Evolutionary conservation across 2,113 vertebrate species (phyloP), one percentile per base, ranked within the genome.

Genomic region (Proteles cristata): DNA sequence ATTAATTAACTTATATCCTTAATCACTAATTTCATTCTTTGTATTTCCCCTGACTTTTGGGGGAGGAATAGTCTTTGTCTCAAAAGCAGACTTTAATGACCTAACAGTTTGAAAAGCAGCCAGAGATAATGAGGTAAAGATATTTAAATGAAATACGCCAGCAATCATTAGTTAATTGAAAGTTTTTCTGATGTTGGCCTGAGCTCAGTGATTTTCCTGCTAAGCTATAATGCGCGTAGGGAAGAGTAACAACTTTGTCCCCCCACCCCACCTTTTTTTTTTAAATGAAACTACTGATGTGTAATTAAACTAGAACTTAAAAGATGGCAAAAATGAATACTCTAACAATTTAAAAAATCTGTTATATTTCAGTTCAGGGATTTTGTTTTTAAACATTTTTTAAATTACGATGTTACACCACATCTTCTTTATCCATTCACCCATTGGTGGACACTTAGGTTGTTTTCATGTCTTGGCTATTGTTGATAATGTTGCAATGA

Each of bases 31-130:
- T 96, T 96, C 84, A 96, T 92, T 96, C 95, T 97, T 97, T 82
- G n/a, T 66, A 96, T 97, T 95, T 96, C 97, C 97, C 97, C 96
- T 97, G 96, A 96, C 94, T 97, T 98, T 82, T 73, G 15, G 90
- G 89, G 66, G 91, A 97, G 33, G 90, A 96, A 91, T 68, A 61
- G 4, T 93, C 77, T 86, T 83, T 90, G 76, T 97, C 92, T 96
- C 96, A 93, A 81, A 98, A 95, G 92, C 50, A 84, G 93, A 31
- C 61, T 85, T 93, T 85, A 81, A 88, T 98, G 81, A 97, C 89
- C 96, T 73, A 17, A 79, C 5, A n/a, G 66, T 94, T 15, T 93
- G 82, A 93, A 97, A 96, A 93, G 94, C 81, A 93, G 89, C 92
- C 61, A 83, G 85, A 95, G 65, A 97, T 92, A 94, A 97, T 0